A percentile compares a stretch with the other conserved stretches of the same genome.
Evolutionary conservation across 2,888 invertebrate genomes (phyloP).

Genomic region (Caenorhabditis afra): DNA sequence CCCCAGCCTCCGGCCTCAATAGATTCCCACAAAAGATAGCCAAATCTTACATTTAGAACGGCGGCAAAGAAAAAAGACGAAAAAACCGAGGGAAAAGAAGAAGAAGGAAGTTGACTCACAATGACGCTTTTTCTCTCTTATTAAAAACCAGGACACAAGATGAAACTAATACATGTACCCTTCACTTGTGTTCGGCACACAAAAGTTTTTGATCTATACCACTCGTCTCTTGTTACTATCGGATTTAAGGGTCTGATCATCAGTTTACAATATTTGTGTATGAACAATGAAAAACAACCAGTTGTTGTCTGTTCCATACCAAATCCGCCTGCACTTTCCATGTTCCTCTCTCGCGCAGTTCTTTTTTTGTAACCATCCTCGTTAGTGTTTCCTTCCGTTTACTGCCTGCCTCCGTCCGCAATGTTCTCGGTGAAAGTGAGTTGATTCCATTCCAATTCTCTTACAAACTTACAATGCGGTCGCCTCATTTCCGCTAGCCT

Average conservation of each 20-base stretch:
- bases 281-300: background rate
- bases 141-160: background rate
- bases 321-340: conserved; percentile 42
- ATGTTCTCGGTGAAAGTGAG: conserved; percentile 47
- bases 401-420: conserved; percentile 7
- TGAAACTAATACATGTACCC: background rate
- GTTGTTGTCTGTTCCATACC: background rate
- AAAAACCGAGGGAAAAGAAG: conserved; percentile 13
- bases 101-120: background rate
- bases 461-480: background rate
- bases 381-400: conserved; percentile 5
- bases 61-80: background rate
- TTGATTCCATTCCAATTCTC: conserved; percentile 1
- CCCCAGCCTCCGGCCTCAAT: conserved; percentile 37
- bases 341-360: background rate
- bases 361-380: no score
- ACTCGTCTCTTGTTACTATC: background rate
- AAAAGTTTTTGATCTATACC: background rate
- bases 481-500: conserved; percentile 34
- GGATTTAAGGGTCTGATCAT: background rate
- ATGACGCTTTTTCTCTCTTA: background rate
- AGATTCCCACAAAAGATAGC: conserved; percentile 43
- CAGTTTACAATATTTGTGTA: background rate
- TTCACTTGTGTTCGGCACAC: no score
- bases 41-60: background rate